Evolutionary conservation across 1,140 invertebrate genomes (phyloP).

Genomic region (Zaprionus capensis): DNA sequence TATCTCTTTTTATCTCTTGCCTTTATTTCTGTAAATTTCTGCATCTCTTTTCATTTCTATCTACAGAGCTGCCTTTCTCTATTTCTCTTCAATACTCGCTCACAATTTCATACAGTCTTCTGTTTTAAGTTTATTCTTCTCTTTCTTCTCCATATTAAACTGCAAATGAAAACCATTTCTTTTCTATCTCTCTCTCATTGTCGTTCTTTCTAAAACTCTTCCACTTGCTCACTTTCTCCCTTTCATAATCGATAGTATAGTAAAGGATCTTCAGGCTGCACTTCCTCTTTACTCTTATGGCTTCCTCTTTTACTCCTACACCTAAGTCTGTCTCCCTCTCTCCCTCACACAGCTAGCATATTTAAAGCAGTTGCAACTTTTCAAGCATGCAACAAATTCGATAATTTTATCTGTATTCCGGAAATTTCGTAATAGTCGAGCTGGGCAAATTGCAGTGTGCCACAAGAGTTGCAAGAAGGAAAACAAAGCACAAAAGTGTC

Average conservation of each 20-base stretch:
- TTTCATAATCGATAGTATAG: background rate
- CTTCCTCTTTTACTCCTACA: background rate
- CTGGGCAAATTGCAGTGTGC: slow-evolving; percentile 32
- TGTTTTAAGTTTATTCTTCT: too few species aligned
- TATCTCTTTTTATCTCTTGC: too few species aligned
- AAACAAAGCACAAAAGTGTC: slow-evolving; percentile 44
- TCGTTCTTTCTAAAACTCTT: background rate
- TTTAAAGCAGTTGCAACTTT: slow-evolving; percentile 6
- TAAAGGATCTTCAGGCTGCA: background rate
- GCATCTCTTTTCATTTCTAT: too few species aligned
- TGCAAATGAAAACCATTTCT: too few species aligned
- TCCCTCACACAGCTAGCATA: background rate
- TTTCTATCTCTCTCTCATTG: background rate
- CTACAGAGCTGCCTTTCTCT: too few species aligned
- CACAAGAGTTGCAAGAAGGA: slow-evolving; percentile 12
- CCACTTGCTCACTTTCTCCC: background rate
- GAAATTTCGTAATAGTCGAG: slow-evolving; percentile 31
- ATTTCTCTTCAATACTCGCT: background rate
- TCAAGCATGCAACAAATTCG: slow-evolving; percentile 14
- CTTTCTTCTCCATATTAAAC: too few species aligned
- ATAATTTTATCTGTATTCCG: slow-evolving; percentile 33
- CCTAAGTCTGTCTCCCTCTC: background rate
- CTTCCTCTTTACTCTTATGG: background rate
- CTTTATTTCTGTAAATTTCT: too few species aligned
- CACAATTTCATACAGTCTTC: background rate